phyloP scores from a whole-genome alignment of 2,888 invertebrate genomes.

The Thecophora atra region DNA sequence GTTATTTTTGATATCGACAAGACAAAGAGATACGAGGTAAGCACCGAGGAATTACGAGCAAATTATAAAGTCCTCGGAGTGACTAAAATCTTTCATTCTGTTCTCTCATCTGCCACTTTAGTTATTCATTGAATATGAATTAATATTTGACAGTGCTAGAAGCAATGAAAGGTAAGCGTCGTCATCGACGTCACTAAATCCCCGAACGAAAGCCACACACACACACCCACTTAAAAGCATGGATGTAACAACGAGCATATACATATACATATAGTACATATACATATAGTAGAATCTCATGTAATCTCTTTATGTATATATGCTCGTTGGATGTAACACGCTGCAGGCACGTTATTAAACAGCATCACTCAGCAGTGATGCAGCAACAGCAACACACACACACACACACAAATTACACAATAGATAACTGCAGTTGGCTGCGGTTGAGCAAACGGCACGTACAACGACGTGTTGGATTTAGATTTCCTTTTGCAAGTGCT shows the following conservation, averaged over 20 bases:
- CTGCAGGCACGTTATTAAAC: slow-evolving; percentile 37
- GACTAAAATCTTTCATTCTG: no score
- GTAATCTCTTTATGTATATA: no score
- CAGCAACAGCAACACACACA: slow-evolving; percentile 26
- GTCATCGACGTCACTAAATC: neutral
- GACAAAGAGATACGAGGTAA: no score
- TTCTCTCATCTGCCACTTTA: no score
- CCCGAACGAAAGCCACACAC: slow-evolving; percentile 1
- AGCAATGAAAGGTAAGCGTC: no score
- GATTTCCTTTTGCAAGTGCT: neutral
- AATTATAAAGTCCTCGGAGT: no score
- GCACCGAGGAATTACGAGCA: no score
- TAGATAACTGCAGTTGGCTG: slow-evolving; percentile 37
- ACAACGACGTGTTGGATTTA: slow-evolving; percentile 26
- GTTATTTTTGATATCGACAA: no score
- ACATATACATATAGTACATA: neutral
- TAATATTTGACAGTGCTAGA: slow-evolving; percentile 7
- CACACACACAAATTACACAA: slow-evolving; percentile 5
- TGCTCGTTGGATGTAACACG: no score
- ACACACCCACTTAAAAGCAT: neutral
- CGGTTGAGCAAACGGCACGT: slow-evolving; percentile 40
- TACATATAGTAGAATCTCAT: no score
- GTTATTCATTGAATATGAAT: neutral
- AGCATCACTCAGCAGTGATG: neutral
- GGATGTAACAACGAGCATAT: no score